Evolutionary conservation across 2,888 invertebrate species (phyloP).

Genomic region (Scaptomyza caliginosa): DNA sequence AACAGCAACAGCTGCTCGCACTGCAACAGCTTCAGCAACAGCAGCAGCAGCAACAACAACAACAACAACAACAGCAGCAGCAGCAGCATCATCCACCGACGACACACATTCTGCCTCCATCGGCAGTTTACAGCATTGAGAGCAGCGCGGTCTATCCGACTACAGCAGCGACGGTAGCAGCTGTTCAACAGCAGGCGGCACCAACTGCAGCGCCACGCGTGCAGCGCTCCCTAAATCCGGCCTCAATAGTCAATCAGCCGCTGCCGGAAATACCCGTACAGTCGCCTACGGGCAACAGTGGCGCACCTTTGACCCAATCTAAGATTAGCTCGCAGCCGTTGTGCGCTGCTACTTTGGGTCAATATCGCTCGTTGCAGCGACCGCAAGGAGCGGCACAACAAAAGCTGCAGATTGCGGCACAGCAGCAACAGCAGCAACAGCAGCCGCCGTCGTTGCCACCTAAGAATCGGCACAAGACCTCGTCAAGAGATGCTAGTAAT

Average conservation of each 20-base stretch:
- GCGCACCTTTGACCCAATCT: constrained; percentile 62
- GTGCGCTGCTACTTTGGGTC: constrained; percentile 85
- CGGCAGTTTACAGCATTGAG: constrained; percentile 84
- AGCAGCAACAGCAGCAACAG: constrained; percentile 58
- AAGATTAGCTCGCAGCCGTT: constrained; percentile 84
- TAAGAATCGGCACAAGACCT: constrained; percentile 83
- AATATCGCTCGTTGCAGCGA: constrained; percentile 87
- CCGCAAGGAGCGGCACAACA: constrained; percentile 81
- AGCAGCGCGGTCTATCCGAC: constrained; percentile 65
- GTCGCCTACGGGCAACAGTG: constrained; percentile 43
- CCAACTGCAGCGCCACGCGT: constrained; percentile 63
- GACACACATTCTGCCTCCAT: constrained; percentile 82
- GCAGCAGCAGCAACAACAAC: constrained; percentile 65
- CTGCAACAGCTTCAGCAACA: constrained; percentile 68
- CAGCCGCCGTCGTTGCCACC: constrained; percentile 84
- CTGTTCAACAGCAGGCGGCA: constrained; percentile 45
- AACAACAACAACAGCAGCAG: constrained; percentile 68
- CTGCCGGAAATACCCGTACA: constrained; percentile 84
- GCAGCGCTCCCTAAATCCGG: constrained; percentile 77
- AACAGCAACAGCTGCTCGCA: constrained; percentile 62
- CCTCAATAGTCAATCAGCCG: constrained; percentile 84
- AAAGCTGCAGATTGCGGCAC: constrained; percentile 79
- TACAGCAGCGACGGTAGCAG: constrained; percentile 43
- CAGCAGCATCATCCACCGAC: constrained; percentile 78
- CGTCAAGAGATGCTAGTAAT: constrained; percentile 77